Conservation (phyloP, 2,888 invertebrate genomes). For the Caenorhabditis sp. region DNA sequence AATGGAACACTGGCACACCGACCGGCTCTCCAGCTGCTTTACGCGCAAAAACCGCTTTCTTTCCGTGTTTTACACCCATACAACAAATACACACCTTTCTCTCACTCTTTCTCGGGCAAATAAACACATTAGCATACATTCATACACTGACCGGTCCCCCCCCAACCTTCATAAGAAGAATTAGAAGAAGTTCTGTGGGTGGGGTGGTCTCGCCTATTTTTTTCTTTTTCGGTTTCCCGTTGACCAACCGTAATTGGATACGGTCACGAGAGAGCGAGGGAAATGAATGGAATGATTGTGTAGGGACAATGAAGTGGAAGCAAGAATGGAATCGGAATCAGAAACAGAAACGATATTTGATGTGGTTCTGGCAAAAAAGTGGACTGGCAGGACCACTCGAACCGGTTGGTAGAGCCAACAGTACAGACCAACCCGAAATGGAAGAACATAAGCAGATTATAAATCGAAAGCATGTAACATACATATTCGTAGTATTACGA, state of each 20-base stretch:
- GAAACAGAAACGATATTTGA: background rate
- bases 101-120: conserved; percentile 43
- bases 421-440: background rate
- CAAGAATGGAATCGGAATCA: conserved; percentile 12
- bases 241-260: conserved; percentile 33
- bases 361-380: too few relatives aligned
- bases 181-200: conserved; percentile 6
- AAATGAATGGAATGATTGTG: conserved; percentile 1
- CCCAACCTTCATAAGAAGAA: background rate
- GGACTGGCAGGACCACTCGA: background rate
- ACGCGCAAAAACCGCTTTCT: conserved; percentile 42
- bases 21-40: conserved; percentile 15
- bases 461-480: background rate
- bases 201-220: conserved; percentile 5
- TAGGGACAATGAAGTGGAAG: conserved; percentile 1
- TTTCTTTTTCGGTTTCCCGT: conserved; percentile 4
- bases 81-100: conserved; percentile 49
- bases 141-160: conserved; percentile 51
- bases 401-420: conserved; percentile 38
- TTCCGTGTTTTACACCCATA: conserved; percentile 52
- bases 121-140: conserved; percentile 55
- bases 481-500: background rate
- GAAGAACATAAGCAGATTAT: background rate
- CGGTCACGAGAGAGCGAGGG: conserved; percentile 13
- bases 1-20: conserved; percentile 19